phyloP scores from a whole-genome alignment of 1,140 invertebrate genomes.

The Nephila pilipes region DNA sequence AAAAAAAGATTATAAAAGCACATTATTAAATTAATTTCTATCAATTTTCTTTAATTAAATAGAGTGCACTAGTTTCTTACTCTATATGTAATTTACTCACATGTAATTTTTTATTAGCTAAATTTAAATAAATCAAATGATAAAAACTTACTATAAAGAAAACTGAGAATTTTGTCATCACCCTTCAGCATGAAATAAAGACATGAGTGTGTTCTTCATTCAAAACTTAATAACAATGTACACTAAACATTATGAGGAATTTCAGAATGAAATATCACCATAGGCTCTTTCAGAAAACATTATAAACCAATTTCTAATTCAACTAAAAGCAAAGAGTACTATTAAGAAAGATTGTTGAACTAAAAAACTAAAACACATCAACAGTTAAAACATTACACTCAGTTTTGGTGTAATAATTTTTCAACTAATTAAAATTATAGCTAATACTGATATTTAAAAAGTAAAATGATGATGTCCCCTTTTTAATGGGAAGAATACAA shows the following conservation, averaged over 20 bases:
- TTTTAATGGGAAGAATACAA: no score
- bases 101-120: no score
- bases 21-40: no score
- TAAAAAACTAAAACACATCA: slow-evolving; percentile 9
- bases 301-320: slow-evolving; percentile 40
- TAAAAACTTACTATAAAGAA: slow-evolving; percentile 51
- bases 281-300: neutral
- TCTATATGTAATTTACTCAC: no score
- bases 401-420: no score
- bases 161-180: slow-evolving; percentile 29
- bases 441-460: no score
- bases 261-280: slow-evolving; percentile 14
- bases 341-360: slow-evolving; percentile 48
- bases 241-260: slow-evolving; percentile 37
- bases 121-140: neutral
- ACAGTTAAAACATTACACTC: neutral
- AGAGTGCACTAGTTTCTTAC: no score
- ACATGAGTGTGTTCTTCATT: neutral
- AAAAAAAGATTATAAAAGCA: no score
- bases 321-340: slow-evolving; percentile 49
- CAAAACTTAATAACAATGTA: slow-evolving; percentile 23
- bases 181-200: neutral
- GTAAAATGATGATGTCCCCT: no score
- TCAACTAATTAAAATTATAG: no score
- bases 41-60: no score